Conservation (phyloP, 1,140 invertebrate genomes). For the Eupristina koningsbergeri region DNA sequence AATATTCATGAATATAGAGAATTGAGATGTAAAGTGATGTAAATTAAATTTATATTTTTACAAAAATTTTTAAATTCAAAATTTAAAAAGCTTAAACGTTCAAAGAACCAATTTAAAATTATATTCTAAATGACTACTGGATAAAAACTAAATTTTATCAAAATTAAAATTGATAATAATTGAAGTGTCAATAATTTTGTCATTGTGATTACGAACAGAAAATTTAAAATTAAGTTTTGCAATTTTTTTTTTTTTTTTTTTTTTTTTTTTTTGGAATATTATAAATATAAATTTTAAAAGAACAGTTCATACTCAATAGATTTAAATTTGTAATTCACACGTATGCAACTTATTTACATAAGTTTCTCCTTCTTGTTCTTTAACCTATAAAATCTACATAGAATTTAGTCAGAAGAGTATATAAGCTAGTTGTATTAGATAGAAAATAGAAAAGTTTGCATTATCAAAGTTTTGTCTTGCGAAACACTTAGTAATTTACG, state of each 20-base stretch:
- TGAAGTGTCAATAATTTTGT: neutral
- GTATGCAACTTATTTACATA: neutral
- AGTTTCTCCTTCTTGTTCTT: neutral
- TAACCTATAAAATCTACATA: neutral
- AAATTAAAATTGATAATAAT: neutral
- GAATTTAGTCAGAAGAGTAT: neutral
- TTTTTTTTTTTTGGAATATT: neutral
- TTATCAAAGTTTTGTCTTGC: neutral
- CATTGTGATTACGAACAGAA: neutral
- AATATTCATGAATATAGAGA: neutral
- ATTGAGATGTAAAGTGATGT: neutral
- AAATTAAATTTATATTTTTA: neutral
- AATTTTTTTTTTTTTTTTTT: too few relatives aligned
- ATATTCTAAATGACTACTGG: too few relatives aligned
- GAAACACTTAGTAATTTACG: neutral
- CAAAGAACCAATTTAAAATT: neutral
- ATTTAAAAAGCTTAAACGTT: neutral
- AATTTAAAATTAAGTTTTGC: too few relatives aligned
- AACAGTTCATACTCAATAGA: neutral
- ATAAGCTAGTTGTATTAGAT: neutral
- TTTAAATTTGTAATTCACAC: neutral
- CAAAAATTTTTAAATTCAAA: neutral
- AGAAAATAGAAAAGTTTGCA: neutral
- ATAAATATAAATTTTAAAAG: neutral
- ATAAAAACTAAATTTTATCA: neutral